Evolutionary conservation across 2,113 vertebrate species (phyloP).

Genomic region (Malurus melanocephalus): DNA sequence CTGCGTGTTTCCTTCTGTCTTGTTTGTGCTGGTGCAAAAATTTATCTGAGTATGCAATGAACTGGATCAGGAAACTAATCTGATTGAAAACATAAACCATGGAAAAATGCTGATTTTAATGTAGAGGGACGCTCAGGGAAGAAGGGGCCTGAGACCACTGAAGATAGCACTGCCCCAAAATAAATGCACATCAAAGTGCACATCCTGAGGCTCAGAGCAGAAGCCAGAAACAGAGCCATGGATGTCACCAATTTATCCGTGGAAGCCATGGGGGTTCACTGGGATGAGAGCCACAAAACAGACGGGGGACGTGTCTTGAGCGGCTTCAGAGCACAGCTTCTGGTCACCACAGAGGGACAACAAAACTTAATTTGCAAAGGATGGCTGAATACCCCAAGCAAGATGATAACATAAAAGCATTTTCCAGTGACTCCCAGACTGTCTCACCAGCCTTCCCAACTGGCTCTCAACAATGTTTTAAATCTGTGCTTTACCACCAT

Average conservation of each 20-base stretch:
- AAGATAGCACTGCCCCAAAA: constrained; percentile 15
- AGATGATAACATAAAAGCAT: not conserved
- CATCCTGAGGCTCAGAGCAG: not conserved
- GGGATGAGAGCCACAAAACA: not conserved
- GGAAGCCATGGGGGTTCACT: not conserved
- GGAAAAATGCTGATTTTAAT: constrained; percentile 38
- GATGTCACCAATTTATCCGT: not conserved
- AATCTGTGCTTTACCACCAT: not conserved
- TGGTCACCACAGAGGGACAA: not conserved
- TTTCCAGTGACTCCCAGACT: not conserved
- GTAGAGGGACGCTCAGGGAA: not conserved
- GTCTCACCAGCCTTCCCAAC: not conserved
- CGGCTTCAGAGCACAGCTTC: not conserved
- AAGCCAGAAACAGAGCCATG: not conserved
- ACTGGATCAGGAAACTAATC: constrained; percentile 37
- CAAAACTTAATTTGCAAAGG: not conserved
- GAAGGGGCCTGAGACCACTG: constrained; percentile 2
- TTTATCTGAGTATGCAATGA: constrained; percentile 24
- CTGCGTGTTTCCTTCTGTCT: not conserved
- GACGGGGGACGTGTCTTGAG: not conserved
- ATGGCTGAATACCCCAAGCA: not conserved
- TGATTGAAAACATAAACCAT: constrained; percentile 39
- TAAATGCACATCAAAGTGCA: not conserved
- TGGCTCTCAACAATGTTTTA: not conserved
- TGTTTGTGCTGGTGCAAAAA: constrained; percentile 42